phyloP scores from a whole-genome alignment of 2,888 invertebrate genomes.

The Noctuana brunneofusca region DNA sequence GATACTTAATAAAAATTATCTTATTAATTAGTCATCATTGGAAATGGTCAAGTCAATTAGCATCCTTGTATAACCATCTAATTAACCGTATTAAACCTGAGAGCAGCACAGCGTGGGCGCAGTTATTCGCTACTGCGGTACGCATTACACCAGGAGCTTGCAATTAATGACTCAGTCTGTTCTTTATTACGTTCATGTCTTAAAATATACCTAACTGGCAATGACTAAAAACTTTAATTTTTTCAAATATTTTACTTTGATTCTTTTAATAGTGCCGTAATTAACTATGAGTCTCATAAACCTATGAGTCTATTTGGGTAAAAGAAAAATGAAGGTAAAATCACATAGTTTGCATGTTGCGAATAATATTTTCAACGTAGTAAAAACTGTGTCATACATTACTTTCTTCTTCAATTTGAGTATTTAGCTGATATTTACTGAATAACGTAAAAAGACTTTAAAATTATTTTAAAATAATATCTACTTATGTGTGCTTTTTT shows the following conservation, averaged over 20 bases:
- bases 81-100: conserved; percentile 6
- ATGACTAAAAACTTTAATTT: background rate
- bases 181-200: background rate
- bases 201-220: background rate
- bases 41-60: conserved; percentile 2
- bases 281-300: too few species aligned
- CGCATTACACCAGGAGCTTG: conserved; percentile 30
- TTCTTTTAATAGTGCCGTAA: background rate
- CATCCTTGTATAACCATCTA: background rate
- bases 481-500: background rate
- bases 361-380: too few species aligned
- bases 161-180: conserved; percentile 30
- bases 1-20: background rate
- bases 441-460: background rate
- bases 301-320: too few species aligned
- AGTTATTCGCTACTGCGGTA: conserved; percentile 16
- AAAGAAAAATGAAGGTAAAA: too few species aligned
- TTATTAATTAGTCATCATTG: background rate
- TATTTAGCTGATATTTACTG: background rate
- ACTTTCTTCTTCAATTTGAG: too few species aligned
- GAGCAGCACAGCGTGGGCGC: conserved; percentile 16
- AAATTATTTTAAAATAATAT: background rate
- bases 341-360: too few species aligned
- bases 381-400: too few species aligned
- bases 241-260: background rate